phyloP scores from a whole-genome alignment of 2,888 invertebrate genomes.

The Panorpa germanica region DNA sequence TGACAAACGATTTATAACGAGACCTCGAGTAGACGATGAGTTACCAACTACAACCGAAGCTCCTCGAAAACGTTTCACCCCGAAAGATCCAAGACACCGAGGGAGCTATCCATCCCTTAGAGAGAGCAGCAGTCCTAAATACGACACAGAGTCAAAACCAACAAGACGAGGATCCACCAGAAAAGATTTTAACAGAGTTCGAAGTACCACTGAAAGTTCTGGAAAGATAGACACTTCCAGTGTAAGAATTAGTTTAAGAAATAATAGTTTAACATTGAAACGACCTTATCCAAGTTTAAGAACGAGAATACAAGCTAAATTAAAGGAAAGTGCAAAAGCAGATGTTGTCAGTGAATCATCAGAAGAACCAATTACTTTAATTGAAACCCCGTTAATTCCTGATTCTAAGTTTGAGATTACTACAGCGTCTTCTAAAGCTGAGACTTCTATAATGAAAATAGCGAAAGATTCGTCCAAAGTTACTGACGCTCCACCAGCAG shows the following conservation, averaged over 20 bases:
- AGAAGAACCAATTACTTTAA: constrained; percentile 4
- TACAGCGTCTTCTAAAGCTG: constrained; percentile 18
- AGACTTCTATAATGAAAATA: constrained; percentile 36
- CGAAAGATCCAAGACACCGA: constrained; percentile 8
- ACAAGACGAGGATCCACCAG: not conserved
- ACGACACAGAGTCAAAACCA: constrained; percentile 4
- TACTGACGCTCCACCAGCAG: constrained; percentile 12
- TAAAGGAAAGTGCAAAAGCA: constrained; percentile 11
- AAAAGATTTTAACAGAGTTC: constrained; percentile 10
- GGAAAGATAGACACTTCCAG: not conserved
- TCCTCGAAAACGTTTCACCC: constrained; percentile 5
- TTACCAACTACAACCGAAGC: not conserved
- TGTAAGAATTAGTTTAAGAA: constrained; percentile 8
- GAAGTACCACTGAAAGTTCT: constrained; percentile 9
- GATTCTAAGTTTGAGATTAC: constrained; percentile 9
- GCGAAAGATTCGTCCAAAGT: constrained; percentile 17
- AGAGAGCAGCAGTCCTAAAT: constrained; percentile 1
- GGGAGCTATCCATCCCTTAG: constrained; percentile 5
- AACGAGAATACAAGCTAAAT: constrained; percentile 11
- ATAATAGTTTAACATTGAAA: constrained; percentile 5
- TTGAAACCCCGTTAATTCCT: constrained; percentile 7
- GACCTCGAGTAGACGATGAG: too few species aligned
- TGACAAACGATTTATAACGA: too few species aligned
- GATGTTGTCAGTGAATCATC: too few species aligned
- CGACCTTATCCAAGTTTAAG: constrained; percentile 6